Percentiles rank a stretch among this genome's conserved stretches.
phyloP scores from a whole-genome alignment of 2,113 vertebrate genomes.

The Gobio gobio region DNA sequence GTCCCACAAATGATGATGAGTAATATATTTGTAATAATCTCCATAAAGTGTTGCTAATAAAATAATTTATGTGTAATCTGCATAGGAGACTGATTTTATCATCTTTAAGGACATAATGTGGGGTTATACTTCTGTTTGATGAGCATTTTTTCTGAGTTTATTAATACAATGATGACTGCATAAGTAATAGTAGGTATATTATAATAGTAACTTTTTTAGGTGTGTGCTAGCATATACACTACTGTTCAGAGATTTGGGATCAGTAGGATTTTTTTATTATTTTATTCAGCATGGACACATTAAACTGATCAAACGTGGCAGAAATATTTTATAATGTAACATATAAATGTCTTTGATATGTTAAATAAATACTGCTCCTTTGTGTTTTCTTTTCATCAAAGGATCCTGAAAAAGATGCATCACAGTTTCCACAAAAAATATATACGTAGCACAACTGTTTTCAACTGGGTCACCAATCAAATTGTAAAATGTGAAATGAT shows the following conservation, averaged over 20 bases:
- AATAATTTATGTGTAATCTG: background rate
- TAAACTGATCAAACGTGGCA: no score
- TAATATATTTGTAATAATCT: slow-evolving; percentile 43
- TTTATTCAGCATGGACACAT: background rate
- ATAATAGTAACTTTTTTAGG: no score
- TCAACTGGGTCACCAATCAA: background rate
- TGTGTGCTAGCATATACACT: background rate
- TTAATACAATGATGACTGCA: no score
- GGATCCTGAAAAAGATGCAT: background rate
- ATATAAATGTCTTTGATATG: no score
- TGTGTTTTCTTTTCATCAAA: no score
- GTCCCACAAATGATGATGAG: slow-evolving; percentile 11
- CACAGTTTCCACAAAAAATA: background rate
- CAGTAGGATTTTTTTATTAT: no score
- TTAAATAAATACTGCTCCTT: no score
- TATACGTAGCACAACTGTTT: background rate
- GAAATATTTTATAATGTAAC: no score
- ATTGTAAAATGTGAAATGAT: background rate
- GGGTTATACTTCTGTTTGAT: background rate
- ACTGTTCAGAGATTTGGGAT: background rate
- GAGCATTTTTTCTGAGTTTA: no score
- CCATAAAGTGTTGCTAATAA: slow-evolving; percentile 38
- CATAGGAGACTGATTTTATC: background rate
- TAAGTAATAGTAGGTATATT: background rate
- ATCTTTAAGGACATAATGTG: background rate